phyloP scores from a whole-genome alignment of 64 coral and sea anemone genomes.

The Stichodactyla helianthus region DNA sequence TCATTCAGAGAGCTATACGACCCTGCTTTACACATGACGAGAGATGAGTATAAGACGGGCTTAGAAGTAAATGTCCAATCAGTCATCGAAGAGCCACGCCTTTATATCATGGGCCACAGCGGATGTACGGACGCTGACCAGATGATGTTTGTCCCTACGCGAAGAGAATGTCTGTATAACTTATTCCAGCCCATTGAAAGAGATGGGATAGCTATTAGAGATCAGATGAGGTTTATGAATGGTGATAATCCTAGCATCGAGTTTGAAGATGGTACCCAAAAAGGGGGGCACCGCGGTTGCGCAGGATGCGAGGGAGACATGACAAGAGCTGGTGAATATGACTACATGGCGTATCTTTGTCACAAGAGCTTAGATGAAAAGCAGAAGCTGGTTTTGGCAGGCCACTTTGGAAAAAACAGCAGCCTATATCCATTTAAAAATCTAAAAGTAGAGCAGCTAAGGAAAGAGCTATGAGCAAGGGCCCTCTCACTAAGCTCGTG shows the following conservation, averaged over 20 bases:
- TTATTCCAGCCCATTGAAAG: not conserved
- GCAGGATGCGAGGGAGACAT: conserved; percentile 21
- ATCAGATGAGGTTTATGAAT: conserved; percentile 25
- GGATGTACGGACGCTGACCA: conserved; percentile 11
- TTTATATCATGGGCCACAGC: conserved; percentile 10
- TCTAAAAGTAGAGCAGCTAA: conserved; percentile 6
- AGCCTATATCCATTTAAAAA: not conserved
- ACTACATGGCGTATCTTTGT: not conserved
- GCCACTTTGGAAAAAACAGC: not conserved
- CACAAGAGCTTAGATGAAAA: conserved; percentile 32
- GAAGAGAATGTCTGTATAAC: conserved; percentile 8
- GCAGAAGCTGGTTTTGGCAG: conserved; percentile 5
- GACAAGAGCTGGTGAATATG: not conserved
- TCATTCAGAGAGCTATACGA: conserved; percentile 17
- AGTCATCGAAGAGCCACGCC: not conserved
- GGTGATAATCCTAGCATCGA: conserved; percentile 23
- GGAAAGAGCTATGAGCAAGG: conserved; percentile 11
- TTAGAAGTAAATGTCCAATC: not conserved
- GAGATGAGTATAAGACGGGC: not conserved
- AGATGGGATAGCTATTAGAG: not conserved
- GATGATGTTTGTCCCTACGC: not conserved
- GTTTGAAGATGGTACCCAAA: conserved; percentile 16
- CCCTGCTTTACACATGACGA: conserved; percentile 17
- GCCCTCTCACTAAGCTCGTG: not conserved
- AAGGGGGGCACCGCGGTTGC: not conserved